Evolutionary conservation across 2,113 vertebrate species (phyloP), one percentile per base, ranked within the genome.

Genomic region (Pleuronectes platessa): DNA sequence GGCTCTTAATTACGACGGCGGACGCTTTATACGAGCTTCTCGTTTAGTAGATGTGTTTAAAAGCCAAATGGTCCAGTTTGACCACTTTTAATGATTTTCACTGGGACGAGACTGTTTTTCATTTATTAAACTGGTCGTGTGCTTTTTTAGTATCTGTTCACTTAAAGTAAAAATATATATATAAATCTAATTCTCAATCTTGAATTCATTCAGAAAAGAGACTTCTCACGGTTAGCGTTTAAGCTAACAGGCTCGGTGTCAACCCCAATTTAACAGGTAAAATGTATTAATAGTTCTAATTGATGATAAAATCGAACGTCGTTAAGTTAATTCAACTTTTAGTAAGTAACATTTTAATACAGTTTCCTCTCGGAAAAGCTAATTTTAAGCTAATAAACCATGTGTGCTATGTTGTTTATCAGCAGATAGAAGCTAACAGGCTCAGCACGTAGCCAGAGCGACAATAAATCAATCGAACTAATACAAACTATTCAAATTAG

Each of bases 1-100:
- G 21, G 4, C 3, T 7, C 79, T 84, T 84, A 86, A 84, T 90
- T 72, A 76, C 56, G 58, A 49, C 0, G 45, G 45, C 5, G 62
- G 49, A 20, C 54, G 10, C 4, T 76, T 81, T 65, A 49, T 53
- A 7, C 4, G 37, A 27, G 37, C 35, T 37, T 67, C 60, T 68
- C 74, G 2, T 56, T 82, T 15, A 45, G 42, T 15, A 4, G 62
- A 24, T 62, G 31, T 61, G 7, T 49, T 62, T 47, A 31, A 1
- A 10, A 2, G 42, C 7, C 2, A 9, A 24, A 40, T 13, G 59
- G 4, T 60, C 10, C 3, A 47, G 27, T 12, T 49, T 58, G 51
- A 53, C 51, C 20, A 49, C 18, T 17, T 53, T 59, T 37, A 12
- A 42, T 12, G 40, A 2, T 42, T 42, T 42, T 42, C 40, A 12